Evolutionary conservation across 2,888 invertebrate species (phyloP), one percentile per base, ranked within the genome.

Genomic region (Notodonta ziczac): DNA sequence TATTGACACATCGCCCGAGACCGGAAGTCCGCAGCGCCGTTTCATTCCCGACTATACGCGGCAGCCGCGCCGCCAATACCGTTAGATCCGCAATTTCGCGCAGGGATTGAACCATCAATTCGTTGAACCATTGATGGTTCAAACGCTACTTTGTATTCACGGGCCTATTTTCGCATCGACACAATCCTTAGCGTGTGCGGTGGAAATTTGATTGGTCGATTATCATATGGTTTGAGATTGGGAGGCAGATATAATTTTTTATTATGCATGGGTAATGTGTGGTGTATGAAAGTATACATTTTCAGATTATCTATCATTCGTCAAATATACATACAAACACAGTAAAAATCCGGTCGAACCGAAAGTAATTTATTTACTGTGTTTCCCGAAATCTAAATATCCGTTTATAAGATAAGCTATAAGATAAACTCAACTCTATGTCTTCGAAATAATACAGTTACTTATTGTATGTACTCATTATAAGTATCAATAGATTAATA

Each of bases 21-120:
- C 72, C 74, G 83, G 82, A 83, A 78, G 73, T 76, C 65, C 65
- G 70, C 67, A 63, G 65, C 66, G 64, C 50, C 54, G 69, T 69
- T 80, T 81, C 76, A 24, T 74, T 69, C 63, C 57, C 67, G 53
- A 66, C 66, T 57, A 24, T 24, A 62, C 54, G 56, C 24, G 39
- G 7, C 39, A 39, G 46, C n/a, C 46, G 46, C 68, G 65, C 59
- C 60, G 57, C 59, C 66, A 57, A 57, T 62, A 56, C 61, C 58
- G 60, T 70, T 72, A 66, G 66, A 69, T 72, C 62, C 58, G 63
- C 61, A 68, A 69, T 76, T 73, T 67, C 13, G 52, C 61, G 56
- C 59, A 61, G 54, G 60, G 63, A 67, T 68, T 60, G 50, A 51
- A 48, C 57, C 57, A 58, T 53, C 57, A 62, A 42, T 42, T 9